Conservation (phyloP, 2,888 invertebrate genomes). For the Drosophila anomalata region DNA sequence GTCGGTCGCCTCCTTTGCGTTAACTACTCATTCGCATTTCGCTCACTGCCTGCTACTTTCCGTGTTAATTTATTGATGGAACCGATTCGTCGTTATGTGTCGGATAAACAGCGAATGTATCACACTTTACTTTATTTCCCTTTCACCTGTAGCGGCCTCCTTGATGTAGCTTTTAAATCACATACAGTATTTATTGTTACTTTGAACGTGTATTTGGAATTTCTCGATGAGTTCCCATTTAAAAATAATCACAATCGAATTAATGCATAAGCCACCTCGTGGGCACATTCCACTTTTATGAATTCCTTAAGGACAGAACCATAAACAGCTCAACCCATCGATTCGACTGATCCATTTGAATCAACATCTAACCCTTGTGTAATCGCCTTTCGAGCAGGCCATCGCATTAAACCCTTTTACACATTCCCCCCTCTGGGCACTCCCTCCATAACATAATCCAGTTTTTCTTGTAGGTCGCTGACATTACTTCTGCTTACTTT, state of each 20-base stretch:
- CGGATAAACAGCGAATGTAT: constrained; percentile 32
- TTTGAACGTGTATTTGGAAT: neutral
- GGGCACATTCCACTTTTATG: neutral
- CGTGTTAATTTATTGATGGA: constrained; percentile 67
- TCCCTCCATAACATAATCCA: neutral
- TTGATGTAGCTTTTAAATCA: constrained; percentile 1
- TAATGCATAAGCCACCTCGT: neutral
- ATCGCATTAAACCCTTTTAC: constrained; percentile 31
- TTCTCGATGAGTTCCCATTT: neutral
- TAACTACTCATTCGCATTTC: constrained; percentile 37
- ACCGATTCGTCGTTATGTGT: constrained; percentile 48
- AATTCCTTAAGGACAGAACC: neutral
- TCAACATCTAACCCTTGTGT: constrained; percentile 5
- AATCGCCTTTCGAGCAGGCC: constrained; percentile 20
- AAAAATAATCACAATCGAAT: neutral
- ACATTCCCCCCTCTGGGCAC: constrained; percentile 5
- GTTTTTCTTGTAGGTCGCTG: constrained; percentile 60
- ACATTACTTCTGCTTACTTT: constrained; percentile 77
- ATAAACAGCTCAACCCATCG: constrained; percentile 5
- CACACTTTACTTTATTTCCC: neutral
- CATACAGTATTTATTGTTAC: neutral
- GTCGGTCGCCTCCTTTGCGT: constrained; percentile 13
- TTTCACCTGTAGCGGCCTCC: neutral
- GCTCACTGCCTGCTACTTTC: constrained; percentile 25
- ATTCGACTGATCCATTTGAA: constrained; percentile 12